phyloP scores from a whole-genome alignment of 1,140 invertebrate genomes.

The Anastrepha ludens region DNA sequence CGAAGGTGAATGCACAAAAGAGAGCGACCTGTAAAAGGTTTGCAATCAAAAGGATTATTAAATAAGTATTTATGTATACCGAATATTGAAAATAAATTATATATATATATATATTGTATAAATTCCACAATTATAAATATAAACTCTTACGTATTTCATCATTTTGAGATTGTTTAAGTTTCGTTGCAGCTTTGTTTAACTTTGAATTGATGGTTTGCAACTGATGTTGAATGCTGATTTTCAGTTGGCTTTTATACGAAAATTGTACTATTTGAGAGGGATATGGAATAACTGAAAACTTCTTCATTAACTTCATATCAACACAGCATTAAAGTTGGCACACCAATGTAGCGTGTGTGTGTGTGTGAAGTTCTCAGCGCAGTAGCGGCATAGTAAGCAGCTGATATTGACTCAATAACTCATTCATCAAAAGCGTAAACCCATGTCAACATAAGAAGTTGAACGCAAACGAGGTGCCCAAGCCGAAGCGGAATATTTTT shows the following conservation, averaged over 20 bases:
- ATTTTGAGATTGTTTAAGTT: constrained; percentile 63
- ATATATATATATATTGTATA: too few species aligned
- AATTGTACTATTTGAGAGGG: neutral
- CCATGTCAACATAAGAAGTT: neutral
- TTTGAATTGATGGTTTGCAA: constrained; percentile 58
- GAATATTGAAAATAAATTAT: too few species aligned
- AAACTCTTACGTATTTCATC: constrained; percentile 71
- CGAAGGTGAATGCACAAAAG: constrained; percentile 59
- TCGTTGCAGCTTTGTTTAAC: constrained; percentile 52
- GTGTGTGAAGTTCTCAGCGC: neutral
- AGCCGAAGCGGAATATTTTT: neutral
- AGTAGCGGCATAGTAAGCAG: neutral
- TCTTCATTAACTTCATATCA: neutral
- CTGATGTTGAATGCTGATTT: constrained; percentile 56
- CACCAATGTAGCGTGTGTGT: neutral
- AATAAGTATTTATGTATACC: too few species aligned
- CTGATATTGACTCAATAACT: neutral
- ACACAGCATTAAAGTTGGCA: neutral
- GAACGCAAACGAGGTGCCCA: neutral
- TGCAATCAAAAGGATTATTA: too few species aligned
- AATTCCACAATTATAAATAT: too few species aligned
- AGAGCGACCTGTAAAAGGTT: constrained; percentile 55
- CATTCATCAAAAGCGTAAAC: neutral
- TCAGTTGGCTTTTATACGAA: constrained; percentile 60
- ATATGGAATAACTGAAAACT: neutral